Evolutionary conservation across 2,113 vertebrate genomes (phyloP).

Genomic region (Lathamus discolor): DNA sequence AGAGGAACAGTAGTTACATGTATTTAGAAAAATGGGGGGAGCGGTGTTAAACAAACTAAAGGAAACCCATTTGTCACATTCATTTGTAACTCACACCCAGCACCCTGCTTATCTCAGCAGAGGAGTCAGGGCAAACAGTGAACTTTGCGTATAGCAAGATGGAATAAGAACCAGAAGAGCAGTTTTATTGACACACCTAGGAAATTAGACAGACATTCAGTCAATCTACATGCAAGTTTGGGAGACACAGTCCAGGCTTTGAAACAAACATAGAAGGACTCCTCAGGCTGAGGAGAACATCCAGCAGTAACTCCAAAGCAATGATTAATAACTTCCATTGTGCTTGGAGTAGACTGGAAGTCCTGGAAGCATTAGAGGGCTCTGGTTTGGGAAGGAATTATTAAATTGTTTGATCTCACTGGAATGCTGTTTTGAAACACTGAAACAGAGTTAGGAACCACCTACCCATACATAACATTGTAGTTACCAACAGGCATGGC

Average conservation of each 20-base stretch:
- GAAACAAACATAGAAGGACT: background rate
- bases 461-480: background rate
- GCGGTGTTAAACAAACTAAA: background rate
- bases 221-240: background rate
- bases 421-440: background rate
- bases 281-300: background rate
- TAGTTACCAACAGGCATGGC: background rate
- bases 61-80: background rate
- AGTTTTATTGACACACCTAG: background rate
- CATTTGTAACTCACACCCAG: rapidly evolving
- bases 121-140: background rate
- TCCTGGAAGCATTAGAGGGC: background rate
- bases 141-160: background rate
- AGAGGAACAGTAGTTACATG: background rate
- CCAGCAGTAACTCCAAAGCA: background rate
- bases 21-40: background rate
- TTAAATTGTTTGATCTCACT: background rate
- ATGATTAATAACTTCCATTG: background rate
- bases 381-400: background rate
- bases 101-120: background rate
- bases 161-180: background rate
- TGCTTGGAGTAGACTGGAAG: background rate
- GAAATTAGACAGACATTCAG: background rate
- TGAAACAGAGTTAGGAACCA: background rate
- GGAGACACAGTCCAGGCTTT: background rate